These are phyloP conservation scores for Akabosia matsudoensis DNA, from an alignment of 1,140 invertebrate genomes.

Conservation along the genomic window DNA sequence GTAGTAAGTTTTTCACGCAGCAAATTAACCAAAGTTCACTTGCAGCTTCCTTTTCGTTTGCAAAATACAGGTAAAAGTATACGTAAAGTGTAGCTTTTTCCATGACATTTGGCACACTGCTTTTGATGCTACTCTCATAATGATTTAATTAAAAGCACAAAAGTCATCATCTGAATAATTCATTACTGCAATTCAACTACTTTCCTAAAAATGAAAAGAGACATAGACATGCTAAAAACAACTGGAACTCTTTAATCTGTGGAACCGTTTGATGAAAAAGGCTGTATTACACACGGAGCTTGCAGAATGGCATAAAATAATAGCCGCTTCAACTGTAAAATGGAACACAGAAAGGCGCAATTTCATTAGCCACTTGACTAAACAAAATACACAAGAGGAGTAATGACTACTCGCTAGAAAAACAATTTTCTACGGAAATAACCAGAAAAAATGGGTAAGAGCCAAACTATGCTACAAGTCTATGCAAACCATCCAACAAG, in stretches of 20 bases:
- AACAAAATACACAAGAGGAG: not conserved
- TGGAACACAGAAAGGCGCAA: not conserved
- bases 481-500: not conserved
- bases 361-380: not conserved
- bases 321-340: too few relatives aligned
- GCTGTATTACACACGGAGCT: too few relatives aligned
- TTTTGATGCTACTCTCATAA: not conserved
- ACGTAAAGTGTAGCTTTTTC: not conserved
- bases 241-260: too few relatives aligned
- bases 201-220: not conserved
- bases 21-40: too few relatives aligned
- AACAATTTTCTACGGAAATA: not conserved
- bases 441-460: not conserved
- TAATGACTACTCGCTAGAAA: not conserved
- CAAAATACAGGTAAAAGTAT: not conserved
- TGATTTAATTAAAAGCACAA: not conserved
- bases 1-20: too few relatives aligned
- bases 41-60: too few relatives aligned
- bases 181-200: not conserved
- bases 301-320: too few relatives aligned
- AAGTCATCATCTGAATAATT: not conserved
- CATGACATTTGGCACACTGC: not conserved
- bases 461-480: not conserved
- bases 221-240: too few relatives aligned
- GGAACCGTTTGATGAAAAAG: too few relatives aligned